phyloP scores from a whole-genome alignment of 2,113 vertebrate genomes.

The Coreoperca whiteheadi region DNA sequence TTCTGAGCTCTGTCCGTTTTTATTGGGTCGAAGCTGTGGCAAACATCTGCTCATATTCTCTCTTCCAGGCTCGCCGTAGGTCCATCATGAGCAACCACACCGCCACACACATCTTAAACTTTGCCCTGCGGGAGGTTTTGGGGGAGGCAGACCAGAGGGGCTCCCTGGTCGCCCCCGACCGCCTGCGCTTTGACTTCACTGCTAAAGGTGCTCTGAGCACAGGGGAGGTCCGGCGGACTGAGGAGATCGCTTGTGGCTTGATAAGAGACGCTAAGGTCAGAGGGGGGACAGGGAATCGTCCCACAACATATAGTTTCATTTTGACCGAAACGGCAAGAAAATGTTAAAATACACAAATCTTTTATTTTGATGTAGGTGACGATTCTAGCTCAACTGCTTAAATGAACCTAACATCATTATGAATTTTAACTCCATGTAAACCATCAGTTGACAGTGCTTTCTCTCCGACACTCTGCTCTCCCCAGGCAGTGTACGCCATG shows the following conservation, averaged over 20 bases:
- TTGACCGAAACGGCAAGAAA: neutral
- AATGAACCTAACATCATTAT: neutral
- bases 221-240: conserved; percentile 88
- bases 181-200: conserved; percentile 96
- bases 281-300: neutral
- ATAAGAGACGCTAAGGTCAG: conserved; percentile 92
- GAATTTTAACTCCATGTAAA: neutral
- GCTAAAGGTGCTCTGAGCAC: conserved; percentile 95
- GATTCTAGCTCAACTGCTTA: too few relatives aligned
- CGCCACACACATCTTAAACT: conserved; percentile 96
- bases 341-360: too few relatives aligned
- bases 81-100: conserved; percentile 99
- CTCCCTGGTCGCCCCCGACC: conserved; percentile 93
- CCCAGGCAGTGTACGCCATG: conserved; percentile 90
- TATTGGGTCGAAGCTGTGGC: neutral
- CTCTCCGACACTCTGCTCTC: neutral
- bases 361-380: too few relatives aligned
- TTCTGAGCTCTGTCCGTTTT: neutral
- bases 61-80: conserved; percentile 87
- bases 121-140: conserved; percentile 91
- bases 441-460: neutral
- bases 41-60: neutral
- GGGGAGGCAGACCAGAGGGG: conserved; percentile 97
- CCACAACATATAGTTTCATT: neutral
- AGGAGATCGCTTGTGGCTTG: conserved; percentile 89